phyloP scores from a whole-genome alignment of 2,797 vertebrate species.

The Amazona finschi region DNA sequence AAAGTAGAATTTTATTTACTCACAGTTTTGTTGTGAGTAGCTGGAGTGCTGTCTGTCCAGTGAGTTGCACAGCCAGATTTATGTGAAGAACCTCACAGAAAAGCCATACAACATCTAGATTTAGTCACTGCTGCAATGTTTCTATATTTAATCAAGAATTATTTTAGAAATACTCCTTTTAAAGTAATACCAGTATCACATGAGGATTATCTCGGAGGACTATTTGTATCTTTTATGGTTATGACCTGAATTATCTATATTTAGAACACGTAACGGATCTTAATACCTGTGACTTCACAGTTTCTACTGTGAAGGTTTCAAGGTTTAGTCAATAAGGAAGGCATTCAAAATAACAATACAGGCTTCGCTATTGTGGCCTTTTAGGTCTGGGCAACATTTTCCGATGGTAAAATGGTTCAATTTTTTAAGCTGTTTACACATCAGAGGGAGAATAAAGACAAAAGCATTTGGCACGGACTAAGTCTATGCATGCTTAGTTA shows the following conservation, averaged over 20 bases:
- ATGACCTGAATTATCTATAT: constrained; percentile 55
- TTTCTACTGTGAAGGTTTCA: background rate
- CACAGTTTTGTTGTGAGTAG: background rate
- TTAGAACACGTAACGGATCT: constrained; percentile 23
- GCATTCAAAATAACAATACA: background rate
- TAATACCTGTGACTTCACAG: constrained; percentile 44
- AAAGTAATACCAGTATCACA: constrained; percentile 57
- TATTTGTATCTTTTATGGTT: constrained; percentile 36
- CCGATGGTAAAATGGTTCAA: background rate
- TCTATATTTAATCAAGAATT: constrained; percentile 48
- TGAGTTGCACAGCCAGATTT: background rate
- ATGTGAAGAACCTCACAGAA: background rate
- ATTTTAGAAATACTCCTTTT: constrained; percentile 49
- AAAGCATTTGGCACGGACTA: background rate
- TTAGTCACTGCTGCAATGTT: constrained; percentile 28
- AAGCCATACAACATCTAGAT: background rate
- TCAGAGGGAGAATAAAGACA: background rate
- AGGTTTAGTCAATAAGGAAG: background rate
- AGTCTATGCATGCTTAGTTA: background rate
- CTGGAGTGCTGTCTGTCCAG: background rate
- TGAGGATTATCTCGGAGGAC: constrained; percentile 51
- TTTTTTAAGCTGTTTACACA: background rate
- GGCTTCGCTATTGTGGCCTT: background rate
- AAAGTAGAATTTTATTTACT: background rate
- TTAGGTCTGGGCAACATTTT: background rate